Evolutionary conservation across 2,113 vertebrate species (phyloP), one percentile per base, ranked within the genome.

Genomic region (Mastomys natalensis): DNA sequence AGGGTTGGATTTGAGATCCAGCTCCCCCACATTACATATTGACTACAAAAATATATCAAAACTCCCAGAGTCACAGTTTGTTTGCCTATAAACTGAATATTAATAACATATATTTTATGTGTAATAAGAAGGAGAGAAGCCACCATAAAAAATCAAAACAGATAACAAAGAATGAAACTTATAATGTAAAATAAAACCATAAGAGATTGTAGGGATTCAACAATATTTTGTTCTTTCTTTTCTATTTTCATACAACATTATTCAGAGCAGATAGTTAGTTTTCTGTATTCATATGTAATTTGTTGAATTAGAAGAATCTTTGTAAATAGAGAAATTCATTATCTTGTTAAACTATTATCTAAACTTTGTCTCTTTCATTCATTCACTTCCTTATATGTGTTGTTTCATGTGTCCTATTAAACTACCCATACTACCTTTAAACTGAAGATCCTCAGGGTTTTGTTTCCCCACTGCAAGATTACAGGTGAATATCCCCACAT

Each of bases 21-120:
- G 51, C 51, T 51, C 51, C 51, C 51, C 11, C 51, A 51, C 11
- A 51, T 51, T 51, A 51, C 11, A 10, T 51, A 11, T 51, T 51
- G 51, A 51, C 51, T 51, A 51, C 9, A 51, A 51, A 10, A 51
- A 51, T 51, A 51, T 11, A 51, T 51, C 51, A 51, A 51, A 51
- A 51, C 10, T 51, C 51, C 10, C 51, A 51, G 51, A 51, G 51
- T 11, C 51, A 51, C 51, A 51, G 51, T 51, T 51, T 82, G 15
- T 89, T 92, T 15, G 85, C 85, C 29, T 94, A 48, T 26, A 97
- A 93, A 88, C 51, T 55, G 73, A 94, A 90, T 0, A 70, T 31
- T 84, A 76, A 73, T 37, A 17, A 43, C 51, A 70, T 64, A 64
- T 89, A 34, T 77, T 77, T 74, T 76, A 73, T 37, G 45, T 89